A percentile compares a stretch with the other conserved stretches of the same genome.
Evolutionary conservation across 2,113 vertebrate genomes (phyloP).

Genomic region (Pachypanchax playfairii): DNA sequence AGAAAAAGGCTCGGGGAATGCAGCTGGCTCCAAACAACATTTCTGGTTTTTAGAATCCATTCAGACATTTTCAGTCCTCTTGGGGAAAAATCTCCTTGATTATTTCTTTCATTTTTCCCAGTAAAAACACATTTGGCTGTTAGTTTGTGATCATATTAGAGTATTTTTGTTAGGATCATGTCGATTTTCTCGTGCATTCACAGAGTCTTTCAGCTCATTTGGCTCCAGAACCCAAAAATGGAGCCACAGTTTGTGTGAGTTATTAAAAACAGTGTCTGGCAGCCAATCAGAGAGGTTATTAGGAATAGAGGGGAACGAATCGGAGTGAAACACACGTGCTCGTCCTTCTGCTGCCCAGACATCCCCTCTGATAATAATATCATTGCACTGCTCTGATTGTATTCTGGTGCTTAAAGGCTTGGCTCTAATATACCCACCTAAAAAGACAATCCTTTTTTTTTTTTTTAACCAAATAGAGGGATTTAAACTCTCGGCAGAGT

Average conservation of each 20-base stretch:
- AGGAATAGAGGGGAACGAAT: slow-evolving; percentile 49
- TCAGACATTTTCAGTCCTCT: neutral
- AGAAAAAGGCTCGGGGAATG: slow-evolving; percentile 25
- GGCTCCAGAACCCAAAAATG: slow-evolving; percentile 58
- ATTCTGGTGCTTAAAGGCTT: slow-evolving; percentile 37
- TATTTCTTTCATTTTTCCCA: neutral
- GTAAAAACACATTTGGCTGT: neutral
- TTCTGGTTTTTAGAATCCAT: neutral
- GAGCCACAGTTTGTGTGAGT: slow-evolving; percentile 56
- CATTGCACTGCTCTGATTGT: slow-evolving; percentile 46
- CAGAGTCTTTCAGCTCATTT: slow-evolving; percentile 50
- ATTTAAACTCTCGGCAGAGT: slow-evolving; percentile 51
- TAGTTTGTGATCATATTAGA: neutral
- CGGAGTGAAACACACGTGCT: slow-evolving; percentile 43
- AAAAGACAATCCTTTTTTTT: slow-evolving; percentile 49
- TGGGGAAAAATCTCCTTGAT: neutral
- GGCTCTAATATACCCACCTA: slow-evolving; percentile 32
- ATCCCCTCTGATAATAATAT: slow-evolving; percentile 45
- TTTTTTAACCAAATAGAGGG: slow-evolving; percentile 26
- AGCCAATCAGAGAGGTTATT: slow-evolving; percentile 59
- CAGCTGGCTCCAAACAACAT: no score
- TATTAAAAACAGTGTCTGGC: slow-evolving; percentile 70
- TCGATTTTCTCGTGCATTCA: slow-evolving; percentile 48
- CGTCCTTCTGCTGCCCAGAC: slow-evolving; percentile 34
- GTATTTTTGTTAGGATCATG: neutral